phyloP scores from a whole-genome alignment of 2,113 vertebrate species.

The Peromyscus californicus region DNA sequence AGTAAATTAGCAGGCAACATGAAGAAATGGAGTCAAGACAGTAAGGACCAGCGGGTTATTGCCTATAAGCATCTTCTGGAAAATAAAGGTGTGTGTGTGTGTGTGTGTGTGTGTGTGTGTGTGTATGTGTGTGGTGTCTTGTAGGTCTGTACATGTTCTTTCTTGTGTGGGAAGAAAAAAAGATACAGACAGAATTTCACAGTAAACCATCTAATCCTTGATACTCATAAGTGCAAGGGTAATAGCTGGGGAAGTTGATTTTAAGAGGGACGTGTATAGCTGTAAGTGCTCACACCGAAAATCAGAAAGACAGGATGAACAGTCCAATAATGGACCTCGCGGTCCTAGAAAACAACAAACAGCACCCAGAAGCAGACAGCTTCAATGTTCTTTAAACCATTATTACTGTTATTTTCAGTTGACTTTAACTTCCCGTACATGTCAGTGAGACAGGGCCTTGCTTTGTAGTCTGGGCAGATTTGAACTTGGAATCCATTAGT shows the following conservation, averaged over 20 bases:
- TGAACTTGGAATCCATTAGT: neutral
- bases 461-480: neutral
- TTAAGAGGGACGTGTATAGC: neutral
- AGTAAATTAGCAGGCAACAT: neutral
- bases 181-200: neutral
- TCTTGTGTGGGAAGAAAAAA: neutral
- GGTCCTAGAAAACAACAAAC: neutral
- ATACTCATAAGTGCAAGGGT: too few relatives aligned
- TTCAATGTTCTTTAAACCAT: neutral
- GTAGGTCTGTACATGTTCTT: neutral
- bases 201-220: neutral
- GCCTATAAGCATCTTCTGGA: neutral
- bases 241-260: neutral
- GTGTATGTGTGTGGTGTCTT: neutral
- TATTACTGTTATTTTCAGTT: slow-evolving; percentile 30
- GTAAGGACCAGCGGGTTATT: neutral
- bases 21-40: neutral
- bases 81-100: neutral
- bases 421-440: neutral
- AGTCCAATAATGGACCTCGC: neutral
- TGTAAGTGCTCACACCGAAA: neutral
- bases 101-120: neutral
- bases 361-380: neutral
- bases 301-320: neutral
- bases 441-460: neutral